A percentile compares a stretch with the other conserved stretches of the same genome.
phyloP scores from a whole-genome alignment of 2,797 vertebrate genomes.

The Oceanodroma leucorhoa region DNA sequence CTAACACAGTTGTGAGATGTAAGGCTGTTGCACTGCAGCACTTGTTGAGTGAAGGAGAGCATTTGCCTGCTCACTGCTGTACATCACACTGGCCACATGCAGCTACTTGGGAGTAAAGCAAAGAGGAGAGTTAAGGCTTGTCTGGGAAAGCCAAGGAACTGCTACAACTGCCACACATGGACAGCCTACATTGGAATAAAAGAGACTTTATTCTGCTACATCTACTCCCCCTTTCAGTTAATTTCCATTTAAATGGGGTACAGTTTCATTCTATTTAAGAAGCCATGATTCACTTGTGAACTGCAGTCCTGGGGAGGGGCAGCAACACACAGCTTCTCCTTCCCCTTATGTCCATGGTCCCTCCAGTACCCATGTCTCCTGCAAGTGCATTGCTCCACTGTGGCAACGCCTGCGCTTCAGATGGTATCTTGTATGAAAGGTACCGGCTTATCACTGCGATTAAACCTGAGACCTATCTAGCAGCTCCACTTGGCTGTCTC shows the following conservation, averaged over 20 bases:
- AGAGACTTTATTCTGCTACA: neutral
- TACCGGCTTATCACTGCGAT: accelerated
- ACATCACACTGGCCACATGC: neutral
- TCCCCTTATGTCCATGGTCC: accelerated
- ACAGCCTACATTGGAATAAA: neutral
- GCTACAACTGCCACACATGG: neutral
- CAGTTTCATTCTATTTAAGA: neutral
- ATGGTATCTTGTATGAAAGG: neutral
- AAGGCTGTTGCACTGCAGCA: neutral
- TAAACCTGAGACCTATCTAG: neutral
- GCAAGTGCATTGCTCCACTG: neutral
- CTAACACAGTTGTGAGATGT: neutral
- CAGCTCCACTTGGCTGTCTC: neutral
- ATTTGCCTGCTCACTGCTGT: neutral
- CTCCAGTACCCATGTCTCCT: neutral
- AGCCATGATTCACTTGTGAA: neutral
- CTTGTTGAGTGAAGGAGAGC: neutral
- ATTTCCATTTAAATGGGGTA: neutral
- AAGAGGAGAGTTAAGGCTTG: neutral
- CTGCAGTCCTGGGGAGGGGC: neutral
- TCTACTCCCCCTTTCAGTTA: neutral
- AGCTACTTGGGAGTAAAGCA: neutral
- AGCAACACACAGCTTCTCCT: neutral
- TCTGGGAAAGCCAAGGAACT: neutral
- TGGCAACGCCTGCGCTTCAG: accelerated